These are phyloP conservation scores for Euleptes europaea DNA, from an alignment of 2,113 vertebrate species.

Conservation along the genomic window DNA sequence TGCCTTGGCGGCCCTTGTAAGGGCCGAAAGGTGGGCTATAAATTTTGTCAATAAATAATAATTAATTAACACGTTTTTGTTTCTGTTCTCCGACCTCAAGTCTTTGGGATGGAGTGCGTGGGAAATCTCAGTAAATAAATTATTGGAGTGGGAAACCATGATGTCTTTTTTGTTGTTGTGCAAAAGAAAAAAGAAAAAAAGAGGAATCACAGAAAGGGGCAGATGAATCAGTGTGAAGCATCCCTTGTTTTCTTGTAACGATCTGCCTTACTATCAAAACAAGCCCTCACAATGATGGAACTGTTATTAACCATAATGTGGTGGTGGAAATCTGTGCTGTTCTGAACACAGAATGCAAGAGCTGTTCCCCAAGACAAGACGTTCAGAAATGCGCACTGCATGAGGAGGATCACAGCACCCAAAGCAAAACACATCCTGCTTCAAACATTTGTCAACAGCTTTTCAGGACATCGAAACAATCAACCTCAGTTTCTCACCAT, in stretches of 20 bases:
- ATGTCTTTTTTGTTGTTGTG: background rate
- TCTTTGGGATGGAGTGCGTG: background rate
- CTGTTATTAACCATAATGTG: background rate
- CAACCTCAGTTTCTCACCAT: background rate
- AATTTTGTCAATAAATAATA: too few species aligned
- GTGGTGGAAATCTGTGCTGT: constrained; percentile 24
- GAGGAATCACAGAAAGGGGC: background rate
- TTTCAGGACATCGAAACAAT: background rate
- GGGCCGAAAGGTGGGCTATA: too few species aligned
- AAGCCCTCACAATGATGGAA: constrained; percentile 14
- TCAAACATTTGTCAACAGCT: background rate
- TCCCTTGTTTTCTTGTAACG: background rate
- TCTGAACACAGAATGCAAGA: background rate
- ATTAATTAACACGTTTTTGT: background rate
- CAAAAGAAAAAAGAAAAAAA: constrained; percentile 6
- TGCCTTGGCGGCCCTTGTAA: too few species aligned
- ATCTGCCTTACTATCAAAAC: background rate
- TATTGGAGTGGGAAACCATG: background rate
- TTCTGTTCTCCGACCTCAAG: background rate
- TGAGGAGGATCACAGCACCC: background rate
- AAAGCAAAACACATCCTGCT: background rate
- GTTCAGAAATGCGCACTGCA: background rate
- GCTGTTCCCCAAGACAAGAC: background rate
- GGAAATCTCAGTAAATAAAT: background rate
- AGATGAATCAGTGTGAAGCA: constrained; percentile 6